Conservation (phyloP, 2,797 vertebrate genomes). For the Pogonophryne albipinna region DNA sequence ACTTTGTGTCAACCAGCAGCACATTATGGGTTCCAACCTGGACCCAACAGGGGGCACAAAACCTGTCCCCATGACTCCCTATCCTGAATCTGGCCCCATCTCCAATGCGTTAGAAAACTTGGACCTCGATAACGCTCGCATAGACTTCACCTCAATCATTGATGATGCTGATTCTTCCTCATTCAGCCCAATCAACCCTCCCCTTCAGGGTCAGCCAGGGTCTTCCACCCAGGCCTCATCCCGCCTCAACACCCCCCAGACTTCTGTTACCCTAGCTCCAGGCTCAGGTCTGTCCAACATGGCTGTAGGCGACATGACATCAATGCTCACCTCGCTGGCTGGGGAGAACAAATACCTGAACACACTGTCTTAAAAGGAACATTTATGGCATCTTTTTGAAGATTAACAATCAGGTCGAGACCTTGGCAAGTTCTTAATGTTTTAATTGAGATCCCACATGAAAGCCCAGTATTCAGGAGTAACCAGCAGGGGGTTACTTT, state of each 20-base stretch:
- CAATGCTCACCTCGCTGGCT: constrained; percentile 95
- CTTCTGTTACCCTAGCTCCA: constrained; percentile 83
- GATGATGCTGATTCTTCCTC: constrained; percentile 90
- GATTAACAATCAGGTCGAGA: constrained; percentile 49
- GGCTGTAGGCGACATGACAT: constrained; percentile 97
- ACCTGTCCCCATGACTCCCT: constrained; percentile 83
- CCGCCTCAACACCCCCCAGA: constrained; percentile 87
- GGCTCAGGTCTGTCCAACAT: constrained; percentile 91
- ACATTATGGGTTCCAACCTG: constrained; percentile 77
- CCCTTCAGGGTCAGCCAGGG: constrained; percentile 73
- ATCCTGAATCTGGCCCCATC: constrained; percentile 87
- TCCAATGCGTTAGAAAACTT: constrained; percentile 94
- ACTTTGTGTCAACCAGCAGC: constrained; percentile 87
- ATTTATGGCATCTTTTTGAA: constrained; percentile 4
- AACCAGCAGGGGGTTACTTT: constrained; percentile 17
- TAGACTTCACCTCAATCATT: constrained; percentile 97
- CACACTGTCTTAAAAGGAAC: constrained; percentile 79
- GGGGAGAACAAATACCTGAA: constrained; percentile 98
- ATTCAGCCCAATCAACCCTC: constrained; percentile 83
- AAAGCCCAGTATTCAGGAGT: constrained; percentile 11
- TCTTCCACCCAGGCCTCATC: constrained; percentile 86
- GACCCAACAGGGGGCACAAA: constrained; percentile 78
- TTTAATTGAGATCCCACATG: constrained; percentile 23
- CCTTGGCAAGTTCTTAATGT: constrained; percentile 33
- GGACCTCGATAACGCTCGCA: constrained; percentile 96